These are phyloP conservation scores for Thomomys bottae DNA, from an alignment of 2,113 vertebrate species.

Conservation along the genomic window DNA sequence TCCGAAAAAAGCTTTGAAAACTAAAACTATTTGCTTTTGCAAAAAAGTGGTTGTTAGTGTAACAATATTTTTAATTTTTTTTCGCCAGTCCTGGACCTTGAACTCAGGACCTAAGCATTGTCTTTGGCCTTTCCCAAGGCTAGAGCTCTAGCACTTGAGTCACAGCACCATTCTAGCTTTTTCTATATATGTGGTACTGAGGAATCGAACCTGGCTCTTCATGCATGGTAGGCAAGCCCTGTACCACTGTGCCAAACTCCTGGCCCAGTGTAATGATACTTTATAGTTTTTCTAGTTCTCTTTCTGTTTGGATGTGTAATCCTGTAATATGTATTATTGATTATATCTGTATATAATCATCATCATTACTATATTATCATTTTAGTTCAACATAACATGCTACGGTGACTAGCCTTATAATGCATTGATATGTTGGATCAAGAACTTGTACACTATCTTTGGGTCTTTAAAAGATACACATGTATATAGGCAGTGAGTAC, in stretches of 20 bases:
- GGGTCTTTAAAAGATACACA: neutral
- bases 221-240: too few relatives aligned
- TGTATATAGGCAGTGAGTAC: neutral
- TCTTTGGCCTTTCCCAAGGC: too few relatives aligned
- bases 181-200: too few relatives aligned
- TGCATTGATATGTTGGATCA: slow-evolving; percentile 6
- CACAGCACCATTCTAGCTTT: too few relatives aligned
- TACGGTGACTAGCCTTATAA: neutral
- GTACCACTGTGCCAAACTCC: too few relatives aligned
- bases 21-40: neutral
- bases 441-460: neutral
- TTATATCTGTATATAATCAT: neutral
- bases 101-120: too few relatives aligned
- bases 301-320: neutral
- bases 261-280: slow-evolving; percentile 32
- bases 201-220: too few relatives aligned
- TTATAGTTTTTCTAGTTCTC: neutral
- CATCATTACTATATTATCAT: neutral
- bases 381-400: neutral
- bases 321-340: neutral
- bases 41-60: slow-evolving; percentile 15
- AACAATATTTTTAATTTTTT: slow-evolving; percentile 31
- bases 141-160: too few relatives aligned
- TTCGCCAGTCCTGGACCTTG: too few relatives aligned
- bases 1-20: slow-evolving; percentile 54